These are phyloP conservation scores for Muscicapa comitata DNA, from an alignment of 2,797 vertebrate species.

Conservation along the genomic window DNA sequence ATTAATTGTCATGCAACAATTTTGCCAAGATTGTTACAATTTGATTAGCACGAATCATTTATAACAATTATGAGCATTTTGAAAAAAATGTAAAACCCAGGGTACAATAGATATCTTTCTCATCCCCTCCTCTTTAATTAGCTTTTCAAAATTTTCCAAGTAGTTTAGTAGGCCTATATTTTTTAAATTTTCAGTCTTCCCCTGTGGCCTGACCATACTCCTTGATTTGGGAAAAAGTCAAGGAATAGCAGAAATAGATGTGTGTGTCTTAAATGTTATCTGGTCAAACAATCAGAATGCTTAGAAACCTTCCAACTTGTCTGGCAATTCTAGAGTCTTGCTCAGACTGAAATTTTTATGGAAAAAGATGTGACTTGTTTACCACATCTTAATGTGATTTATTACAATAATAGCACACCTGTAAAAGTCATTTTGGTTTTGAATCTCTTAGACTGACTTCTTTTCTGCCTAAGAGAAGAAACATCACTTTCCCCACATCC, in stretches of 20 bases:
- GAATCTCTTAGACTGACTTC: neutral
- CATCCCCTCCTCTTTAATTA: neutral
- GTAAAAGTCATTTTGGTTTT: neutral
- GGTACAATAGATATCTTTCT: neutral
- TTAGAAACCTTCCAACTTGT: neutral
- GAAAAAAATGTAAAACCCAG: neutral
- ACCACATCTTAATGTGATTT: neutral
- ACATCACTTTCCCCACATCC: neutral
- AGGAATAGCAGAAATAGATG: neutral
- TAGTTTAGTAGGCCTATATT: neutral
- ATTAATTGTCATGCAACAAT: too few species aligned
- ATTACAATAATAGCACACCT: neutral
- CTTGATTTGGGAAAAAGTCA: neutral
- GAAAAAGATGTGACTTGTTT: neutral
- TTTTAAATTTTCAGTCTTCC: neutral
- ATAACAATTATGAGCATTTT: neutral
- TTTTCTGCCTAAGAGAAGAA: neutral
- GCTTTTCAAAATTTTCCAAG: neutral
- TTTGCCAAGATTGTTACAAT: too few species aligned
- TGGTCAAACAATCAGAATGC: neutral
- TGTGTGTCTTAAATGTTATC: neutral
- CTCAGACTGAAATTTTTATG: neutral
- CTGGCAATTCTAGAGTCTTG: neutral
- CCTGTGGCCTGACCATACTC: neutral
- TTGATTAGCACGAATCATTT: too few species aligned